Conservation (phyloP, 2,797 vertebrate species). For the Miichthys miiuy region DNA sequence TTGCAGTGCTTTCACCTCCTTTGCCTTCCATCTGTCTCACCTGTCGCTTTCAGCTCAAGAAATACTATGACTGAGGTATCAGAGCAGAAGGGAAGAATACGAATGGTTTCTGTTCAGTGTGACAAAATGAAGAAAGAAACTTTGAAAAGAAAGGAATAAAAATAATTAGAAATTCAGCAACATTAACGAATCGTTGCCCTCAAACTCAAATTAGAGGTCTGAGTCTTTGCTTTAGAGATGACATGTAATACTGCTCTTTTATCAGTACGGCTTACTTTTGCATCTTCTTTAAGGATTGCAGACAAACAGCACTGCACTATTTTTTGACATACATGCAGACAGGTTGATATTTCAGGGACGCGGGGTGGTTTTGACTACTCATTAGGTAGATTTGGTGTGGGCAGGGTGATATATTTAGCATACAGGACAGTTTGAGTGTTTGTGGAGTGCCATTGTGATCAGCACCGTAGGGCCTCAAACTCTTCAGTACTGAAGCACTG, state of each 20-base stretch:
- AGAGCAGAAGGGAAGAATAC: neutral
- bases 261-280: too few relatives aligned
- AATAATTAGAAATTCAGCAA: too few relatives aligned
- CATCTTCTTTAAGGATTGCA: neutral
- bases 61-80: neutral
- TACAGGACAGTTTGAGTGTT: neutral
- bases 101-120: neutral
- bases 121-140: neutral
- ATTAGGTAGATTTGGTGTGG: too few relatives aligned
- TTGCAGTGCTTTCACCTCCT: neutral
- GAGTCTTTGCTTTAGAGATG: too few relatives aligned
- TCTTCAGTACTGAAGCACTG: constrained; percentile 7
- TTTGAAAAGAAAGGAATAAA: neutral
- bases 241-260: too few relatives aligned
- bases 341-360: neutral
- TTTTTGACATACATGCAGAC: neutral
- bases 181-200: too few relatives aligned
- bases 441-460: neutral
- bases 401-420: neutral
- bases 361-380: neutral
- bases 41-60: neutral
- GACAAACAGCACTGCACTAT: neutral
- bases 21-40: neutral
- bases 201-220: too few relatives aligned
- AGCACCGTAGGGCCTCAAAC: neutral